These are phyloP conservation scores for Halichondria panicea DNA, from an alignment of 37 sponge, comb jelly and placozoan species.

Conservation along the genomic window DNA sequence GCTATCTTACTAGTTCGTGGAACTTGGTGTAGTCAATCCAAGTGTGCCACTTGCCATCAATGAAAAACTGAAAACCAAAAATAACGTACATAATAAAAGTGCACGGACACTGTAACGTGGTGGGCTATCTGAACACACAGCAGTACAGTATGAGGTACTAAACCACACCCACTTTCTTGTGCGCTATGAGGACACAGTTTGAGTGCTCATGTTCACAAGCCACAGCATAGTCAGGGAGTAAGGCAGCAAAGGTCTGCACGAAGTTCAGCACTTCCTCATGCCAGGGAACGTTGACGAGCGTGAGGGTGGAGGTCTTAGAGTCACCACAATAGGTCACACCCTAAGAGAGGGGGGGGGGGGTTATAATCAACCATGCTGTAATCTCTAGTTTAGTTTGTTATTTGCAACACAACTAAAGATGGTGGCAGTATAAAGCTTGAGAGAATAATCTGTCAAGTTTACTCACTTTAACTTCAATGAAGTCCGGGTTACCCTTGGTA, in stretches of 20 bases:
- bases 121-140: neutral
- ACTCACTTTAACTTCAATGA: slow-evolving; percentile 91
- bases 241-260: slow-evolving; percentile 77
- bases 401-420: no score
- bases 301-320: slow-evolving; percentile 86
- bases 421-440: neutral
- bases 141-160: neutral
- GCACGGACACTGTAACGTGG: neutral
- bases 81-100: no score
- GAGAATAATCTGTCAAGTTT: neutral
- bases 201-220: slow-evolving; percentile 98
- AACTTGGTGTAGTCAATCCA: slow-evolving; percentile 95
- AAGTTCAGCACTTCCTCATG: slow-evolving; percentile 94
- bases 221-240: slow-evolving; percentile 83
- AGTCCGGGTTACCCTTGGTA: slow-evolving; percentile 83
- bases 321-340: slow-evolving; percentile 96
- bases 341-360: slow-evolving; percentile 18
- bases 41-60: slow-evolving; percentile 88
- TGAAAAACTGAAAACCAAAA: slow-evolving; percentile 58
- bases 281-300: slow-evolving; percentile 95
- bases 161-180: slow-evolving; percentile 71
- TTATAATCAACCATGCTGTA: no score
- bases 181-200: slow-evolving; percentile 92
- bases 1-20: slow-evolving; percentile 75
- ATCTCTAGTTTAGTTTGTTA: no score